Conservation (phyloP, 2,797 vertebrate species). For the Hapalemur alaotrensis region DNA sequence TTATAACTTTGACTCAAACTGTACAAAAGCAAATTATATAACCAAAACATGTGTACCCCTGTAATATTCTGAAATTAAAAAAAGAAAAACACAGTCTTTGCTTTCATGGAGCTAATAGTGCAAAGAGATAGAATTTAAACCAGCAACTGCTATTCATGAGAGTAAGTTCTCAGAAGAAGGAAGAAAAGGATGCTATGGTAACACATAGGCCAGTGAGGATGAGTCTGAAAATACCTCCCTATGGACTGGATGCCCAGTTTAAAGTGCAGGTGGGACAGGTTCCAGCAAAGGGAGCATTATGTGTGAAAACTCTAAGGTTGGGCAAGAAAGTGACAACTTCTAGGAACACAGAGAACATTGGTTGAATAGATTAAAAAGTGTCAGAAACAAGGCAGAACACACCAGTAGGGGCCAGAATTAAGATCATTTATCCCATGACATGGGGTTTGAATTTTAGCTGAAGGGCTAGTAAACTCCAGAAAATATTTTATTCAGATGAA, state of each 20-base stretch:
- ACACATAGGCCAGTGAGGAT: neutral
- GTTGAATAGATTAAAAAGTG: neutral
- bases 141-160: neutral
- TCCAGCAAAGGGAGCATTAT: neutral
- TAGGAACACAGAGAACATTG: neutral
- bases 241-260: neutral
- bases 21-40: too few species aligned
- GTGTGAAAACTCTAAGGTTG: neutral
- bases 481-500: neutral
- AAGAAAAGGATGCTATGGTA: too few species aligned
- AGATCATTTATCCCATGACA: neutral
- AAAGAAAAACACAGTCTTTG: neutral
- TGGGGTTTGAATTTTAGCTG: neutral
- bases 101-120: neutral
- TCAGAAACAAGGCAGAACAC: neutral
- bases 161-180: neutral
- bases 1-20: too few species aligned
- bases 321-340: neutral
- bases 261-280: neutral
- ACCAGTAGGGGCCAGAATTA: neutral
- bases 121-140: neutral
- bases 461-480: neutral
- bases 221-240: neutral
- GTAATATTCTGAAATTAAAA: too few species aligned
- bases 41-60: too few species aligned